Percentiles rank a stretch among this genome's conserved stretches.
Evolutionary conservation across 2,888 invertebrate species (phyloP).

Genomic region (Ectemnius lituratus): DNA sequence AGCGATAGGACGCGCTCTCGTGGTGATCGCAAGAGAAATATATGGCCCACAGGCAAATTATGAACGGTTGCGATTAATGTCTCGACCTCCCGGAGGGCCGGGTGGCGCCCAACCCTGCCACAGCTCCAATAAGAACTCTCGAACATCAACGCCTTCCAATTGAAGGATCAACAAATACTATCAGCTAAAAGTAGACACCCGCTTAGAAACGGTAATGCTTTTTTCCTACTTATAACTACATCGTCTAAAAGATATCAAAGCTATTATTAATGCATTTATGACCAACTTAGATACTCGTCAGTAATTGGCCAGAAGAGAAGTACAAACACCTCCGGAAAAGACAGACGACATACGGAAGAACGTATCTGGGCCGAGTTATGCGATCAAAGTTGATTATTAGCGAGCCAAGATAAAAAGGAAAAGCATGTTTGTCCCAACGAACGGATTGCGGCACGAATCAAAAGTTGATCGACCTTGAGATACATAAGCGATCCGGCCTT

Average conservation of each 20-base stretch:
- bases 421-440: background rate
- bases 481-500: background rate
- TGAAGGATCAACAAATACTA: too few species aligned
- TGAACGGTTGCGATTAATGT: constrained; percentile 5
- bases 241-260: too few species aligned
- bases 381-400: background rate
- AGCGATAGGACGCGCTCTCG: background rate
- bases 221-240: too few species aligned
- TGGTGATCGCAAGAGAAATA: background rate
- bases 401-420: background rate
- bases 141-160: too few species aligned
- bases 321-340: background rate
- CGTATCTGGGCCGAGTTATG: background rate
- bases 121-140: too few species aligned
- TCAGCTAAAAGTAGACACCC: too few species aligned
- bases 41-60: background rate
- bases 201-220: too few species aligned
- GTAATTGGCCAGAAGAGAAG: background rate
- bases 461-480: constrained; percentile 12
- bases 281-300: background rate
- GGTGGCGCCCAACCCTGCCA: too few species aligned
- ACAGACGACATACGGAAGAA: background rate
- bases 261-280: background rate
- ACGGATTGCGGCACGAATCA: background rate
- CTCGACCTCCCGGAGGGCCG: too few species aligned